Base-by-base conservation (phyloP, 2,888 invertebrate genomes). In the Scaptomyza reducta region DNA sequence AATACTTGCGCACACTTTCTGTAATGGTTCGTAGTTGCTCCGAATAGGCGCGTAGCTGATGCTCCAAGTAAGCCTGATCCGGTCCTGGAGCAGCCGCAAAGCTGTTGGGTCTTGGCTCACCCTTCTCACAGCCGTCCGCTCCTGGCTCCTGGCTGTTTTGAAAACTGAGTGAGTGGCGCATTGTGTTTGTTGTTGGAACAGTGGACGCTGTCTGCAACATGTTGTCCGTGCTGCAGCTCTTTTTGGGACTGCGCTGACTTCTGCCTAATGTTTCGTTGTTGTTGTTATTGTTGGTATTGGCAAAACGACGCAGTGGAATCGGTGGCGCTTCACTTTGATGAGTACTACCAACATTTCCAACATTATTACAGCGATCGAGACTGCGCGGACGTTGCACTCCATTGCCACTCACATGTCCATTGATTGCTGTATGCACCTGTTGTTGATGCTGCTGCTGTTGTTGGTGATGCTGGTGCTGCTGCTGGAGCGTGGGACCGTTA, bases 1-100 rank as follows among this genome's bases (percentile, higher is more conserved):
- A 92, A 67, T 92, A 92, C 63, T 92, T 92, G 4, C 92, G 83
- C 25, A 92, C 92, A 71, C 91, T 92, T 62, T 92, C 92, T 0
- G 92, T 92, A 14, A 92, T 92, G 38, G 91, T 91, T 16, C 91
- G 81, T 27, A 92, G 68, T 54, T 92, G 92, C 55, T 92, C 92
- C 6, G 92, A 92, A 46, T 92, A 92, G 13, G 92, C 91, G 41
- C 91, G 79, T 46, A 92, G 58, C 65, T 92, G 92, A 59, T 91
- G 92, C 74, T 92, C 92, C n/a, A 92, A 71, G 59, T 90, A 92
- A 0, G 89, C 89, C 70, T 92, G 92, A 68, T 92, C 92, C 0
- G 92, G 92, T 0, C 74, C 88, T 0, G 78, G 53, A 1, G 90
- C 51, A 1, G 90, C 92, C 10, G 92, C 91, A 67, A 91, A 92